These are phyloP conservation scores for Cololabis saira DNA, from an alignment of 2,113 vertebrate genomes.

Conservation along the genomic window DNA sequence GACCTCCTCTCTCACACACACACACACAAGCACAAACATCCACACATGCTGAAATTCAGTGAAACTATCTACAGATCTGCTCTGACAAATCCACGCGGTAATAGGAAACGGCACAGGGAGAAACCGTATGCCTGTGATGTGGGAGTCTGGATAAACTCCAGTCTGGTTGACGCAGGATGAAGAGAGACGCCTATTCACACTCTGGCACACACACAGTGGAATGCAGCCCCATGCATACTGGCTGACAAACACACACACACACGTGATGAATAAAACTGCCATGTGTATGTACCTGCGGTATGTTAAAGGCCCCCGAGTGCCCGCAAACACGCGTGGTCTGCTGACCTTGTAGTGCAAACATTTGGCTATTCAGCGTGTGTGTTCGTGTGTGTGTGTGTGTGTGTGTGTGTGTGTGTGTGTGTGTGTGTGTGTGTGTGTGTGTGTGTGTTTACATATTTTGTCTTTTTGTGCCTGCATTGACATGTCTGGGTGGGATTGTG, in stretches of 20 bases:
- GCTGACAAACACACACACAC: constrained; percentile 26
- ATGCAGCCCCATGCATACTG: constrained; percentile 9
- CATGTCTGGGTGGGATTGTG: constrained; percentile 48
- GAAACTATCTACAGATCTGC: constrained; percentile 50
- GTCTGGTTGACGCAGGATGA: constrained; percentile 56
- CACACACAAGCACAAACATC: constrained; percentile 10
- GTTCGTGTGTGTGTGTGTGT: constrained; percentile 8
- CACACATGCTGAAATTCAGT: constrained; percentile 27
- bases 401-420: constrained; percentile 13
- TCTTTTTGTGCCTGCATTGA: constrained; percentile 22
- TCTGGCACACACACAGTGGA: constrained; percentile 27
- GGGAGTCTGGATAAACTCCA: constrained; percentile 68
- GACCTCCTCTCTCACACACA: constrained; percentile 11
- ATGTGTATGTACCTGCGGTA: constrained; percentile 51
- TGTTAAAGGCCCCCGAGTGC: constrained; percentile 52
- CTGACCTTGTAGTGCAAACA: constrained; percentile 67
- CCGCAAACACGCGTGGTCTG: constrained; percentile 64
- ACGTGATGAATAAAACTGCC: constrained; percentile 32
- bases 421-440: constrained; percentile 16
- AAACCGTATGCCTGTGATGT: constrained; percentile 61
- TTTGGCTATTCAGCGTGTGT: constrained; percentile 44
- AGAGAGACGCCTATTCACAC: constrained; percentile 55
- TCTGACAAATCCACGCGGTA: constrained; percentile 51
- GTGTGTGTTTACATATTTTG: neutral
- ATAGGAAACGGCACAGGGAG: constrained; percentile 41